Conservation (phyloP, 2,113 vertebrate species). For the Bubo scandiacus region DNA sequence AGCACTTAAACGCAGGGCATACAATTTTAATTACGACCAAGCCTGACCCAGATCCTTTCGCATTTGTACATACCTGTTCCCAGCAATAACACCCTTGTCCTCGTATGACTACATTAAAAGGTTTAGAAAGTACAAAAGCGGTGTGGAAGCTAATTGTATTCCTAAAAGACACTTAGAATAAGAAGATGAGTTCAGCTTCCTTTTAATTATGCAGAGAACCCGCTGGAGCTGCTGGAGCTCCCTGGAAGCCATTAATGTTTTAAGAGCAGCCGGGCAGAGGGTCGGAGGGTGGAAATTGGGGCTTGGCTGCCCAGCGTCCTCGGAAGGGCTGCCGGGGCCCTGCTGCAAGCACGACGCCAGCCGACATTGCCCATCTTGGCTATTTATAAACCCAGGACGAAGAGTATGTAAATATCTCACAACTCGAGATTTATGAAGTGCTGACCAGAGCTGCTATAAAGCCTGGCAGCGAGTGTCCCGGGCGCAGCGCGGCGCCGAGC, state of each 20-base stretch:
- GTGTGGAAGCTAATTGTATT: slow-evolving; percentile 39
- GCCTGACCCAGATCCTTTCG: background rate
- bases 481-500: background rate
- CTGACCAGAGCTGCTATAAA: background rate
- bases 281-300: background rate
- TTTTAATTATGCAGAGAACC: background rate
- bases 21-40: background rate
- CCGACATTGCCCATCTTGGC: background rate
- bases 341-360: rapidly evolving
- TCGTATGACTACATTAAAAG: background rate
- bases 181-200: background rate
- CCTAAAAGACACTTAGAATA: slow-evolving; percentile 6
- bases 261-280: background rate
- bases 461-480: background rate
- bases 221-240: background rate
- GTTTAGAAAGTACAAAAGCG: background rate
- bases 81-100: background rate
- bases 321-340: background rate
- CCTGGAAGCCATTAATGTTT: background rate
- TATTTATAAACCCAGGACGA: background rate
- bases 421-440: background rate
- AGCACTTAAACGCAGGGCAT: background rate
- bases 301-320: rapidly evolving
- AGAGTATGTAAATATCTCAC: background rate
- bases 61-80: background rate